These are phyloP conservation scores for Brachyrhaphis roseni DNA, from an alignment of 2,797 vertebrate genomes.

Conservation along the genomic window DNA sequence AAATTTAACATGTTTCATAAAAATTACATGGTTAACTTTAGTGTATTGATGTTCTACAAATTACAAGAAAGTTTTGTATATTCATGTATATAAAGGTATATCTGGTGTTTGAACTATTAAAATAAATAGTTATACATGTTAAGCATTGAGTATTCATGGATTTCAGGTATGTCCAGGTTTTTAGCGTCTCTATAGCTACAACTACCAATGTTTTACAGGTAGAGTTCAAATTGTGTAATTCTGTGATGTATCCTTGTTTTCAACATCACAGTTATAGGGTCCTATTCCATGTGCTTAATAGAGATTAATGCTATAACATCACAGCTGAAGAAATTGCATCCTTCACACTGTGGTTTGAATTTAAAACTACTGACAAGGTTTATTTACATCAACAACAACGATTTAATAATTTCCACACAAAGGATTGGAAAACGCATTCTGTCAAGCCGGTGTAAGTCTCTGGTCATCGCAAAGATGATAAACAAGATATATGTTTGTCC, in stretches of 20 bases:
- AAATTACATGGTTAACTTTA: neutral
- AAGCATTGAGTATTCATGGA: neutral
- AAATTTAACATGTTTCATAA: neutral
- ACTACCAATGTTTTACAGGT: neutral
- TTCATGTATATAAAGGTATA: neutral
- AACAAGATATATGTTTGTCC: slow-evolving; percentile 48
- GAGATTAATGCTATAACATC: neutral
- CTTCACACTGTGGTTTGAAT: slow-evolving; percentile 32
- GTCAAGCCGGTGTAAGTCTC: slow-evolving; percentile 11
- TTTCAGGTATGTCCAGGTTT: neutral
- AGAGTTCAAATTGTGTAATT: neutral
- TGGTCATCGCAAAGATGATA: slow-evolving; percentile 34
- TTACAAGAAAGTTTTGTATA: neutral
- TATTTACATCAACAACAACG: slow-evolving; percentile 50
- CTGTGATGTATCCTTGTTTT: neutral
- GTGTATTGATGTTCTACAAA: neutral
- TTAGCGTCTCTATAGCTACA: neutral
- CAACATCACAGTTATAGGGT: neutral
- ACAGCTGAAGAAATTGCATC: slow-evolving; percentile 44
- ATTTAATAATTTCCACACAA: slow-evolving; percentile 21
- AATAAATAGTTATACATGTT: neutral
- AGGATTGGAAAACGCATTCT: slow-evolving; percentile 39
- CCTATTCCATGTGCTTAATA: neutral
- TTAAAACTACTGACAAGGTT: slow-evolving; percentile 29
- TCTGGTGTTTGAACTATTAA: neutral